Evolutionary conservation across 1,140 invertebrate genomes (phyloP).

Genomic region (Coelopa frigida): DNA sequence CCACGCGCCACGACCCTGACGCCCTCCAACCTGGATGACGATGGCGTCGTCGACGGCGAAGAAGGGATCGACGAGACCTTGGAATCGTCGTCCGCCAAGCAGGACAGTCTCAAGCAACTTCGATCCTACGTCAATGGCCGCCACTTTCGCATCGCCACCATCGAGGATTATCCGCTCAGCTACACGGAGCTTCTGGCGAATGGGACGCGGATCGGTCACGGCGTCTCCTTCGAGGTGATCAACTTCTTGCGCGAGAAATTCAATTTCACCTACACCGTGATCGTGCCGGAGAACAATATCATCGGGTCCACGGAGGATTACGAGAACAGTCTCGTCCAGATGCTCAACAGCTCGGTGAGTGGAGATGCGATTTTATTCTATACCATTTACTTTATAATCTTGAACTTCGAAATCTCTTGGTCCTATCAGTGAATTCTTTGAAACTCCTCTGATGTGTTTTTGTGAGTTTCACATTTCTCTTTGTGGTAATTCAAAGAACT

Average conservation of each 20-base stretch:
- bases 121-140: constrained; percentile 31
- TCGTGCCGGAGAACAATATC: constrained; percentile 52
- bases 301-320: constrained; percentile 44
- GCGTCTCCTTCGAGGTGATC: constrained; percentile 65
- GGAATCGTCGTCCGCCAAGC: constrained; percentile 22
- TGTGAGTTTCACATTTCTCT: too few relatives aligned
- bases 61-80: constrained; percentile 25
- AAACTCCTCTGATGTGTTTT: too few relatives aligned
- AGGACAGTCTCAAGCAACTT: constrained; percentile 21
- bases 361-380: too few relatives aligned
- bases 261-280: constrained; percentile 64
- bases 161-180: constrained; percentile 56
- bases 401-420: too few relatives aligned
- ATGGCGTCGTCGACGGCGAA: background rate
- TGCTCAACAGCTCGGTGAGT: constrained; percentile 27
- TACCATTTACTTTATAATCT: too few relatives aligned
- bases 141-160: constrained; percentile 34
- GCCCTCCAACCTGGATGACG: too few relatives aligned
- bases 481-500: too few relatives aligned
- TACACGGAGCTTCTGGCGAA: constrained; percentile 48
- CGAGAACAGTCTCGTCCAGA: constrained; percentile 53
- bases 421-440: too few relatives aligned
- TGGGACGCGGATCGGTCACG: constrained; percentile 52
- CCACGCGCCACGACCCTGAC: background rate
- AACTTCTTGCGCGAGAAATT: constrained; percentile 59